Evolutionary conservation across 2,113 vertebrate species (phyloP).

Genomic region (Chaenocephalus aceratus): DNA sequence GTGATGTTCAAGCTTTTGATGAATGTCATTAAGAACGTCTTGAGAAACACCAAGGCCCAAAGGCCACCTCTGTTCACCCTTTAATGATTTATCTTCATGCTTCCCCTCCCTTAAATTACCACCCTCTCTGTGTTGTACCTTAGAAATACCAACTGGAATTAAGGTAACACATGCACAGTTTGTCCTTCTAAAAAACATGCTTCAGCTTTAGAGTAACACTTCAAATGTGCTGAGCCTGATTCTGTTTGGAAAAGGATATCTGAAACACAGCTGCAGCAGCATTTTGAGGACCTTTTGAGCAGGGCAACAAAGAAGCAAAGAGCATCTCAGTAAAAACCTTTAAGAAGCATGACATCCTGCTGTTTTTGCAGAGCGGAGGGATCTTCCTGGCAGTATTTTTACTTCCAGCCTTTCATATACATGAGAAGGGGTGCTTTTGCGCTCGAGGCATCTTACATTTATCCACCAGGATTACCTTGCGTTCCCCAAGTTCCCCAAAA

Average conservation of each 20-base stretch:
- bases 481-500: neutral
- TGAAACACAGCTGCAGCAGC: constrained; percentile 60
- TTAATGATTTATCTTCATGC: constrained; percentile 35
- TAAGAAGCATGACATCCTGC: constrained; percentile 15
- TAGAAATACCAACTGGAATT: constrained; percentile 35
- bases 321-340: constrained; percentile 44
- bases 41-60: constrained; percentile 52
- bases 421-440: constrained; percentile 6
- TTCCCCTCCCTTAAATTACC: constrained; percentile 12
- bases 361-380: constrained; percentile 11
- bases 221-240: constrained; percentile 27
- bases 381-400: constrained; percentile 13
- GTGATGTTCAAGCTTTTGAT: constrained; percentile 58
- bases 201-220: constrained; percentile 55
- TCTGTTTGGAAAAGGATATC: constrained; percentile 51
- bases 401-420: constrained; percentile 36
- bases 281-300: constrained; percentile 45
- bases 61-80: constrained; percentile 58
- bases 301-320: constrained; percentile 26
- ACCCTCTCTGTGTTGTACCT: constrained; percentile 15
- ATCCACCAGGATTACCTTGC: neutral
- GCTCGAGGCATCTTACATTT: constrained; percentile 16
- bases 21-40: constrained; percentile 65
- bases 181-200: constrained; percentile 32
- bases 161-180: constrained; percentile 8